Evolutionary conservation across 2,113 vertebrate species (phyloP), one percentile per base, ranked within the genome.

Genomic region (Thymallus thymallus): DNA sequence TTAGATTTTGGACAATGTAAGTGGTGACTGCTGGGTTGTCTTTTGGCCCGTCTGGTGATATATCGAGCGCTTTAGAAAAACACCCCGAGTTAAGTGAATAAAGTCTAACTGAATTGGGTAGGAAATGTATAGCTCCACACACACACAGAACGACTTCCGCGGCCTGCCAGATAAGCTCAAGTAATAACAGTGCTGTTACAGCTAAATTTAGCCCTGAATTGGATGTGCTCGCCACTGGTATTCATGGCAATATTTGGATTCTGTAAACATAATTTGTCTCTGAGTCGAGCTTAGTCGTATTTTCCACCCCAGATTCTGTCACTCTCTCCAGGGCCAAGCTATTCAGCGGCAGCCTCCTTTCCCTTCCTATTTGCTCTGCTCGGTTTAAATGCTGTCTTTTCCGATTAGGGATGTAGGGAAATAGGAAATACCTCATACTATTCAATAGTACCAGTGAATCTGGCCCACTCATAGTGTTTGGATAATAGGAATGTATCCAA

Each of bases 141-240:
- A 22, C 77, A 60, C 69, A 70, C n/a, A 70, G 26, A 76, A 64
- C 77, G 69, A 70, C 71, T 51, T 45, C 30, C 84, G 79, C 84
- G 75, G 75, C 84, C 81, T 86, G 85, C 82, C 86, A 86, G 90
- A 91, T 89, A 90, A 89, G 89, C 87, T 84, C 80, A 87, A 88
- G 90, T 90, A 90, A 91, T 91, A 91, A 90, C 87, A 80, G 80
- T 80, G 84, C 81, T 77, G 86, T 89, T 85, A 87, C 82, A 69
- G 89, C 90, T 91, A 91, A 91, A 91, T 92, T 91, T 92, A 91
- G 87, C 88, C 76, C 85, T 70, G 85, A 80, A 86, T 87, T 88
- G 82, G 89, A 88, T 90, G 84, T 85, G 89, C 7, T 9, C 80
- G 60, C 80, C 80, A 71, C 77, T 88, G 87, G 86, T 91, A 87